Conservation (phyloP, 2,888 invertebrate species). For the Epinotia bilunana region DNA sequence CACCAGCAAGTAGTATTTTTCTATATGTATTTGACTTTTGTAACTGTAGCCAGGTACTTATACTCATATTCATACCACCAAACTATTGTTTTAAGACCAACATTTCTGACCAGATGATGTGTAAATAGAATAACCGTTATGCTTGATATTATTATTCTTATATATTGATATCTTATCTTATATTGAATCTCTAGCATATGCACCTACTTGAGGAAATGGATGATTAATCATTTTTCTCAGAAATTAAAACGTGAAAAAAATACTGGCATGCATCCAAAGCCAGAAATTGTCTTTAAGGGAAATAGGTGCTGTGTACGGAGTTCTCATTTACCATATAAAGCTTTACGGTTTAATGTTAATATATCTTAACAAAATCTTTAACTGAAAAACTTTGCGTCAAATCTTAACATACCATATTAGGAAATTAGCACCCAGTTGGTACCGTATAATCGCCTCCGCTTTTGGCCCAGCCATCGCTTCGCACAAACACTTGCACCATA, state of each 20-base stretch:
- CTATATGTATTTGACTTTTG: neutral
- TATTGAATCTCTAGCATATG: neutral
- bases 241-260: neutral
- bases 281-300: neutral
- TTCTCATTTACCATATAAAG: no score
- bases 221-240: neutral
- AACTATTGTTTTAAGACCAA: no score
- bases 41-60: no score
- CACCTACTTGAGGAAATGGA: neutral
- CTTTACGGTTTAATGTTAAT: neutral
- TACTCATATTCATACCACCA: no score
- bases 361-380: conserved; percentile 5
- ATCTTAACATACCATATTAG: conserved; percentile 20
- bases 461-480: conserved; percentile 17
- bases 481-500: conserved; percentile 37
- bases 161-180: no score
- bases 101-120: no score
- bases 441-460: conserved; percentile 32
- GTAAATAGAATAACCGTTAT: no score
- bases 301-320: neutral
- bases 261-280: neutral
- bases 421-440: conserved; percentile 21
- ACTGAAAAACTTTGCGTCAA: conserved; percentile 1
- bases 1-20: neutral
- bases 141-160: no score